Base-by-base conservation (phyloP, 2,888 invertebrate genomes). In the Luffia ferchaultella region DNA sequence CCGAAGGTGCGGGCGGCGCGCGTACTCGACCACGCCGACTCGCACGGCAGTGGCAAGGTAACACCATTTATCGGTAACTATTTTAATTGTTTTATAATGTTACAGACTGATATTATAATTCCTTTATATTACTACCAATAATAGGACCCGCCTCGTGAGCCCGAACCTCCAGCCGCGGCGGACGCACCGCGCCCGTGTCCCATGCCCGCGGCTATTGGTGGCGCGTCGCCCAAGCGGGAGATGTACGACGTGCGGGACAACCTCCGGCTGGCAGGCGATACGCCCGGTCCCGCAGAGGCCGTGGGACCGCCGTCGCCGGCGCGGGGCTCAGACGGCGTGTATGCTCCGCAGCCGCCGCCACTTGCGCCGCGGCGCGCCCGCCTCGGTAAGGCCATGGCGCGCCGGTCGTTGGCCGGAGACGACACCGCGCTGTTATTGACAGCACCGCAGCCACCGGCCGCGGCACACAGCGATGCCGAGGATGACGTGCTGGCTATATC, bases 241-340 rank as follows among this genome's bases (percentile, higher is more conserved):
- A 63, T 70, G 48, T 76, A 71, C 54, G 79, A 77, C 56, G 76
- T 73, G 54, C 76, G 77, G 51, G 80, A 72, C 54, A 72, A 67
- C 52, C 59, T 73, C 44, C 70, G 83, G 60, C 64, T 82, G 54
- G 67, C 75, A 55, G 65, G 69, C 59, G 68, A 76, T 54, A 63
- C 70, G 40, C 70, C 73, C 3, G 72, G 73, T 9, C 70, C 77
- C 1, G 63, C 72, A 17, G 82, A 78, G 54, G 72, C 75, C 7
- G 53, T 72, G n/a, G 89, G 89, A 1, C 89, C 89, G 1, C 89
- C 90, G 0, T 90, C 89, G 48, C 90, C 90, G 1, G 90, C 90
- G 2, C 76, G 90, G 5, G 90, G 90, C 17, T 89, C 89, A 5
- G 89, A 88, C 2, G 89, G 88, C 1, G 87, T 88, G 58, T 89